These are phyloP conservation scores for Ictalurus punctatus DNA, from an alignment of 2,113 vertebrate species.

Conservation along the genomic window DNA sequence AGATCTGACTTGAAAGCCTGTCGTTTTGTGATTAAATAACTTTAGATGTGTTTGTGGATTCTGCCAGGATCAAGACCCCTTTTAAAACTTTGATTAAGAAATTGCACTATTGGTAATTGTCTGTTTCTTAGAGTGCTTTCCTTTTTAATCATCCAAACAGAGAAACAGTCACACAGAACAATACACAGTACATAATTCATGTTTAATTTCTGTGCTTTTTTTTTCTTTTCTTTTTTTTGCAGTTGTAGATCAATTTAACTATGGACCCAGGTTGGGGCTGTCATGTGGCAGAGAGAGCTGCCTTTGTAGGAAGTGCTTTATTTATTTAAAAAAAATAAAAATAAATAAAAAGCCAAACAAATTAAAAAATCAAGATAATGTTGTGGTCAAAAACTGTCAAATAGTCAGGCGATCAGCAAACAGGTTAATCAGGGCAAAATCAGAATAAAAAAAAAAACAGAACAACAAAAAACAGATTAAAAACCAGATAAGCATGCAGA, in stretches of 20 bases:
- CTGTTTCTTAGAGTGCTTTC: background rate
- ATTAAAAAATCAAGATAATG: background rate
- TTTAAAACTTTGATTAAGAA: constrained; percentile 7
- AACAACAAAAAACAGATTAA: background rate
- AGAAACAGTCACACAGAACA: background rate
- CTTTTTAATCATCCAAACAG: background rate
- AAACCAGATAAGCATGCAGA: background rate
- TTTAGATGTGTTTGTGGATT: constrained; percentile 22
- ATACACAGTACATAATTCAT: constrained; percentile 22
- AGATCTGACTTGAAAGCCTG: constrained; percentile 15
- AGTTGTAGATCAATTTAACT: background rate
- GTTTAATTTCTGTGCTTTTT: background rate
- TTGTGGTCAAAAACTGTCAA: background rate
- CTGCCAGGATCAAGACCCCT: background rate
- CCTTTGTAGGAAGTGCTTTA: background rate
- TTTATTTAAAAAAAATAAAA: too few species aligned
- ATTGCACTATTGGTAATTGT: background rate
- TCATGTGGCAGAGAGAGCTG: background rate
- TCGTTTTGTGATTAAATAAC: constrained; percentile 17
- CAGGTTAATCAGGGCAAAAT: background rate
- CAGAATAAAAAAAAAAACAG: background rate
- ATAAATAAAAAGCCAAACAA: background rate
- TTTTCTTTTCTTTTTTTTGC: too few species aligned
- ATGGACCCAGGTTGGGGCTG: background rate
- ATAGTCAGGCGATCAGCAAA: background rate